A percentile compares a stretch with the other conserved stretches of the same genome.
Conservation (phyloP, 2,888 invertebrate species). For the Trachelus tabidus region DNA sequence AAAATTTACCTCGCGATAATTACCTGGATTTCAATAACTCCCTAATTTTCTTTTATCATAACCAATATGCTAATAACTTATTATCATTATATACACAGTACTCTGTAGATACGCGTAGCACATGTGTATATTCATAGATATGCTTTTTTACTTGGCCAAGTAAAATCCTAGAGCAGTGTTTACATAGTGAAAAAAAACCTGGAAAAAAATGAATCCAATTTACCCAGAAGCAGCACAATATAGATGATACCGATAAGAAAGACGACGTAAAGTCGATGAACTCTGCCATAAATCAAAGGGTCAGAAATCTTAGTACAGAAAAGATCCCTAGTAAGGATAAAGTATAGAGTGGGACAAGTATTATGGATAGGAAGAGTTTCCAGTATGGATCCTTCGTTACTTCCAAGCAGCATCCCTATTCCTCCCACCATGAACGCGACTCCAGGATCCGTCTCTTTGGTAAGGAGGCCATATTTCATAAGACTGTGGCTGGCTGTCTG, state of each 20-base stretch:
- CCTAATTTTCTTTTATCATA: too few relatives aligned
- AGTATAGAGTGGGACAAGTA: neutral
- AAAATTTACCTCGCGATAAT: too few relatives aligned
- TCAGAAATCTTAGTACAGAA: neutral
- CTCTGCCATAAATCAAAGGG: neutral
- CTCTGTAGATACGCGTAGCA: neutral
- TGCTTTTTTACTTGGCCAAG: neutral
- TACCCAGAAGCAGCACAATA: neutral
- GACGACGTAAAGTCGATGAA: neutral
- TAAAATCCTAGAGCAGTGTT: neutral
- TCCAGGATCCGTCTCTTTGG: conserved; percentile 46
- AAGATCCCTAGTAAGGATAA: neutral
- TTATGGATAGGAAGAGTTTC: conserved; percentile 8
- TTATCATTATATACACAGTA: too few relatives aligned
- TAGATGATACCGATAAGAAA: neutral
- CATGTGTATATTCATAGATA: neutral
- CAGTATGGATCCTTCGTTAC: conserved; percentile 21
- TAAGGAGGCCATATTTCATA: conserved; percentile 65
- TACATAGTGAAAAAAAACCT: neutral
- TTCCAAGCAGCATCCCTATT: conserved; percentile 12
- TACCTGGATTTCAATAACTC: too few relatives aligned
- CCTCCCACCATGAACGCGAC: conserved; percentile 25
- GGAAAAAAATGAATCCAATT: neutral
- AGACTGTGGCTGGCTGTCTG: conserved; percentile 44
- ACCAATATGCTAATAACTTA: too few relatives aligned